phyloP scores from a whole-genome alignment of 2,113 vertebrate genomes.

The Boulengeromyrus knoepffleri region DNA sequence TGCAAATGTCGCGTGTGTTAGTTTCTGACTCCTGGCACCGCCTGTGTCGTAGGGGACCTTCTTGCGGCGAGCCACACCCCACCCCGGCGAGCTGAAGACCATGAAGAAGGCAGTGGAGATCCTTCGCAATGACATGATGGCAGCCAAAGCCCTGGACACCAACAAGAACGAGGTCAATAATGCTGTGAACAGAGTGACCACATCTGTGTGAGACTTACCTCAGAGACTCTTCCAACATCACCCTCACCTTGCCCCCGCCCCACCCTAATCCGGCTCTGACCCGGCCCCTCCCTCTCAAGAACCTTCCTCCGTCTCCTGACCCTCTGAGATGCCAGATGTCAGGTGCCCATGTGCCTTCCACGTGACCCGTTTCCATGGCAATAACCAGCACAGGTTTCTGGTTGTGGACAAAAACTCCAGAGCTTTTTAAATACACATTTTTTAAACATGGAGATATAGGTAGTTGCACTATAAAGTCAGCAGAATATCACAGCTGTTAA shows the following conservation, averaged over 20 bases:
- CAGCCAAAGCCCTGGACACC: conserved; percentile 96
- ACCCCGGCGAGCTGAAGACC: conserved; percentile 88
- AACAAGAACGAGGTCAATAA: conserved; percentile 99
- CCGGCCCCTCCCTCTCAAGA: conserved; percentile 45
- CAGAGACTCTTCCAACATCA: conserved; percentile 47
- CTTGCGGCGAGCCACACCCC: conserved; percentile 85
- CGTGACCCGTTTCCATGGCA: conserved; percentile 58
- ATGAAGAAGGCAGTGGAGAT: conserved; percentile 96
- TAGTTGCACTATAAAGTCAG: conserved; percentile 66
- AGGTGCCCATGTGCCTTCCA: conserved; percentile 78
- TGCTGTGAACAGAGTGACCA: conserved; percentile 86
- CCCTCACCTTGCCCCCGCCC: conserved; percentile 34
- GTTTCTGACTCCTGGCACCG: not conserved
- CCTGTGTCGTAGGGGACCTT: conserved; percentile 66
- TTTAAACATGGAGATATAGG: conserved; percentile 42
- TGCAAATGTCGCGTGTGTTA: not conserved
- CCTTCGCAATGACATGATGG: conserved; percentile 89
- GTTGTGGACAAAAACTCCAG: conserved; percentile 44
- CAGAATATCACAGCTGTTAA: conserved; percentile 42
- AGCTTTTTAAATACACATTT: conserved; percentile 48
- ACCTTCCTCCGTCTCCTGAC: conserved; percentile 48
- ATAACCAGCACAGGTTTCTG: conserved; percentile 61
- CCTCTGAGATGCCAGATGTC: conserved; percentile 32
- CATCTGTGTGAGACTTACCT: conserved; percentile 84
- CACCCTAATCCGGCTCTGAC: conserved; percentile 35